Evolutionary conservation across 2,888 invertebrate species (phyloP).

Genomic region (Drosophila stalkeri): DNA sequence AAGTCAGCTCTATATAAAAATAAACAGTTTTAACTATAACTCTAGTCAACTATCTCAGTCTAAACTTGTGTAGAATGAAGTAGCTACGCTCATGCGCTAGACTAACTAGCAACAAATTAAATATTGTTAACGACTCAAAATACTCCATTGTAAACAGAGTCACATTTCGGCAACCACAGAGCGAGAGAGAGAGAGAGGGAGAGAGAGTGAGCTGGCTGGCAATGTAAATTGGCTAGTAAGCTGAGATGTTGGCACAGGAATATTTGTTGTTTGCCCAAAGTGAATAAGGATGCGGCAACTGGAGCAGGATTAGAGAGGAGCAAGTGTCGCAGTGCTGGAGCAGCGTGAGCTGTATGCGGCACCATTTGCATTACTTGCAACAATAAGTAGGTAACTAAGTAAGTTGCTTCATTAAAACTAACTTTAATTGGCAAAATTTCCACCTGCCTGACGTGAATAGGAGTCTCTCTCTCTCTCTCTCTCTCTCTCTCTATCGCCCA

Average conservation of each 20-base stretch:
- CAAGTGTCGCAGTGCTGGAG: not conserved
- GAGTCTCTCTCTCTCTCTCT: not conserved
- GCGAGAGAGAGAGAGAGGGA: no score
- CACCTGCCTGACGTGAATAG: slow-evolving; percentile 28
- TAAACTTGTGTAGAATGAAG: not conserved
- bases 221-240: slow-evolving; percentile 47
- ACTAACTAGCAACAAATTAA: slow-evolving; percentile 1
- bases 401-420: slow-evolving; percentile 81
- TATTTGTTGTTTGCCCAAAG: slow-evolving; percentile 41
- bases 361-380: slow-evolving; percentile 56
- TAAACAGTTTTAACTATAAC: not conserved
- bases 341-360: not conserved
- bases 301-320: not conserved
- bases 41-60: not conserved
- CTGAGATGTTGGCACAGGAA: slow-evolving; percentile 41
- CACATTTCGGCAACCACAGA: slow-evolving; percentile 21
- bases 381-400: slow-evolving; percentile 68
- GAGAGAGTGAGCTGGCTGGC: not conserved
- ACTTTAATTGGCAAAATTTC: slow-evolving; percentile 82
- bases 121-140: not conserved
- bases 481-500: not conserved
- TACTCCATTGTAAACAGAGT: not conserved
- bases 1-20: not conserved
- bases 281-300: slow-evolving; percentile 24
- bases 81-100: not conserved